Percentiles rank a stretch among this genome's conserved stretches.
These are phyloP conservation scores for Apostichopus californicus DNA, from an alignment of 35 echinoderm and acorn worm genomes.

Conservation along the genomic window DNA sequence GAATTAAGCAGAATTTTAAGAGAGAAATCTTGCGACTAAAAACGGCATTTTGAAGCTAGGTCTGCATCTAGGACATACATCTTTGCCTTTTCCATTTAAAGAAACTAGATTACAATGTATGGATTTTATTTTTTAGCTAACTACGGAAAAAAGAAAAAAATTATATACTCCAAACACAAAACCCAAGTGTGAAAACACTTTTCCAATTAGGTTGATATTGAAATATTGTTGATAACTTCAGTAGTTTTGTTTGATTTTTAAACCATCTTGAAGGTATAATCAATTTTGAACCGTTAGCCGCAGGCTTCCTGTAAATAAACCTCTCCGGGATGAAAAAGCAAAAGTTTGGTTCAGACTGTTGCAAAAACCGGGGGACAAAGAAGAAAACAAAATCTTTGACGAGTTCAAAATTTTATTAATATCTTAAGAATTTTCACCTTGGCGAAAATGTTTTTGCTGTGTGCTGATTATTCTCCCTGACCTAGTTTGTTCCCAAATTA, in stretches of 20 bases:
- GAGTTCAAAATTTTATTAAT: background rate
- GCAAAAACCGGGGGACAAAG: too few relatives aligned
- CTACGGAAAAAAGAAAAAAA: too few relatives aligned
- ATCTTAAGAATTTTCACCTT: constrained; percentile 4
- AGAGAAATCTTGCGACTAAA: too few relatives aligned
- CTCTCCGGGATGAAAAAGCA: background rate
- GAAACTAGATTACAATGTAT: too few relatives aligned
- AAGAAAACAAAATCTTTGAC: background rate
- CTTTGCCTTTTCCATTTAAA: too few relatives aligned
- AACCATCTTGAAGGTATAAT: constrained; percentile 10
- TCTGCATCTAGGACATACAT: too few relatives aligned
- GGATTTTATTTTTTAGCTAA: too few relatives aligned
- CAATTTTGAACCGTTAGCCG: constrained; percentile 19
- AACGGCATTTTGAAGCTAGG: too few relatives aligned
- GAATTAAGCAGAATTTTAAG: too few relatives aligned
- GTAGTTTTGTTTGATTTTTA: constrained; percentile 35
- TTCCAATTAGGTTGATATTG: background rate
- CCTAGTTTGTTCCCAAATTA: background rate
- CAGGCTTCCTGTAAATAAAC: constrained; percentile 30
- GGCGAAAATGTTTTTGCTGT: background rate
- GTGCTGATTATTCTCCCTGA: background rate
- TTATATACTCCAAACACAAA: background rate
- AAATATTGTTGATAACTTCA: background rate
- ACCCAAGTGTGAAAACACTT: background rate
- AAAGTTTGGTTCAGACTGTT: background rate